Conservation (phyloP, 2,888 invertebrate species). For the Polymixis flavicincta region DNA sequence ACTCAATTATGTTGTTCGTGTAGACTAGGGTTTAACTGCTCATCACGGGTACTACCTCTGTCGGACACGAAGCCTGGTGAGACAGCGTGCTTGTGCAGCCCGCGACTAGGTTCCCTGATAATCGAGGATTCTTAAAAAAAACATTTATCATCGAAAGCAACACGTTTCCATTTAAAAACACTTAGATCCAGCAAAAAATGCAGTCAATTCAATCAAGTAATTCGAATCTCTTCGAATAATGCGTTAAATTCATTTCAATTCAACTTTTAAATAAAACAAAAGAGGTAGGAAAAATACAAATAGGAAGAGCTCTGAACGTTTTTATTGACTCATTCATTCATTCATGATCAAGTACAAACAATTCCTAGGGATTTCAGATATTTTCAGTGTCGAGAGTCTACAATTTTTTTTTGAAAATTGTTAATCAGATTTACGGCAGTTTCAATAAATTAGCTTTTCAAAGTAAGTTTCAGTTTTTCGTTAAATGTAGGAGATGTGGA, state of each 20-base stretch:
- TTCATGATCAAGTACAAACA: background rate
- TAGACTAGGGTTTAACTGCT: too few species aligned
- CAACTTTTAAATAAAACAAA: constrained; percentile 3
- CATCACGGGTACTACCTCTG: too few species aligned
- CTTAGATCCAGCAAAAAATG: background rate
- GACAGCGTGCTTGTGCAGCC: too few species aligned
- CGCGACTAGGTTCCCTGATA: too few species aligned
- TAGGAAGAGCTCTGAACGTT: background rate
- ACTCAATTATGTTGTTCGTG: too few species aligned
- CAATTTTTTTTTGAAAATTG: constrained; percentile 8
- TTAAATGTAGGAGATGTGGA: background rate
- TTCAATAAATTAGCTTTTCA: background rate
- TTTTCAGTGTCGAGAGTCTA: background rate
- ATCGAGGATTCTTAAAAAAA: background rate
- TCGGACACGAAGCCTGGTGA: too few species aligned
- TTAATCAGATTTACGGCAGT: background rate
- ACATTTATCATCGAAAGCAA: background rate
- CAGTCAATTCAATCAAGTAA: background rate
- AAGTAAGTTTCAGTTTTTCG: background rate
- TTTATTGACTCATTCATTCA: background rate
- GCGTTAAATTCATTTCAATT: background rate
- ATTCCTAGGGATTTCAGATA: background rate
- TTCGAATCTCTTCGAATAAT: background rate
- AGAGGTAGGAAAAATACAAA: background rate
- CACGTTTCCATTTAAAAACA: background rate